Conservation (phyloP, 1,140 invertebrate genomes). For the Trachelipus rathkii region DNA sequence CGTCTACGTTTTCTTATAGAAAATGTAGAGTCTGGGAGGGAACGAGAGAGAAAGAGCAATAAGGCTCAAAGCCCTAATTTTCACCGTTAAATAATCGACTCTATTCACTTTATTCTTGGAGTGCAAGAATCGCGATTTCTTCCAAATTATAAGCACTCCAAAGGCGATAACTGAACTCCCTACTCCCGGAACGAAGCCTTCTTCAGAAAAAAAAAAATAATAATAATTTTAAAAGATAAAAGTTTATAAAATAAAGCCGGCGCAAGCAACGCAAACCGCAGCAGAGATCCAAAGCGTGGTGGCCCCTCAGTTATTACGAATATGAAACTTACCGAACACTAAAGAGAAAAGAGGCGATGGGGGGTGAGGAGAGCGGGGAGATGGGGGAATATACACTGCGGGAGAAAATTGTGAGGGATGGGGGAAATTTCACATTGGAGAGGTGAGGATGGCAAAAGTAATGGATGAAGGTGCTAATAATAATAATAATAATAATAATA, state of each 20-base stretch:
- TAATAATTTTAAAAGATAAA: background rate
- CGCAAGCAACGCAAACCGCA: background rate
- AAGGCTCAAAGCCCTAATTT: background rate
- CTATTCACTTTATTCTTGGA: background rate
- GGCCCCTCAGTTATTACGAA: constrained; percentile 1
- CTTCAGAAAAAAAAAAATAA: background rate
- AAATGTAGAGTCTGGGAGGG: background rate
- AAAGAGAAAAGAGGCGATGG: constrained; percentile 3
- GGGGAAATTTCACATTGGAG: background rate
- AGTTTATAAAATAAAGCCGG: constrained; percentile 2
- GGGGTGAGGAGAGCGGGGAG: background rate
- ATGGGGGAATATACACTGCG: background rate
- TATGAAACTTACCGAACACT: background rate
- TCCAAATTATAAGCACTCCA: background rate
- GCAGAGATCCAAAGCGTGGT: background rate
- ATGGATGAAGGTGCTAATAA: background rate
- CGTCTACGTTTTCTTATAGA: background rate
- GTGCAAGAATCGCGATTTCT: background rate
- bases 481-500: too few species aligned
- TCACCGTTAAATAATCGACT: background rate
- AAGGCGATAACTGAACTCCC: background rate
- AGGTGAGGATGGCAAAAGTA: background rate
- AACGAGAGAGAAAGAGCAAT: background rate
- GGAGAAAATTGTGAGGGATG: background rate
- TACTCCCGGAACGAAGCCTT: background rate